Conservation (phyloP, 2,888 invertebrate genomes). For the Clitarchus hookeri region DNA sequence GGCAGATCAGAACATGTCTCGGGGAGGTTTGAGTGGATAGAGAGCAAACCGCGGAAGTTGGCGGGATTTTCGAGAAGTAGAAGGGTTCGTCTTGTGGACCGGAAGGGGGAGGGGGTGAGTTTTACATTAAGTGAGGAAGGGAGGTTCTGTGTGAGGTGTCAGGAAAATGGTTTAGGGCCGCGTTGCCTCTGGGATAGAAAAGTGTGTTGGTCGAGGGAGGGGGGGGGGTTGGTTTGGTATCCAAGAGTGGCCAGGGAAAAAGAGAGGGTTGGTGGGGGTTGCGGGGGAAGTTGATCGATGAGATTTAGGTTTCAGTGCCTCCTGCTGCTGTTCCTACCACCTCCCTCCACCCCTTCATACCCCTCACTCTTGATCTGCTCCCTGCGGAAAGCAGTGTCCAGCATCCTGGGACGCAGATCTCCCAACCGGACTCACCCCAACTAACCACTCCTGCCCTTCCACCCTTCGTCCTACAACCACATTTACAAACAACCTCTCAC, state of each 20-base stretch:
- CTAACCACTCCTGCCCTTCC: neutral
- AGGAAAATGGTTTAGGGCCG: neutral
- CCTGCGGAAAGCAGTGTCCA: neutral
- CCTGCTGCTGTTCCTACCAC: neutral
- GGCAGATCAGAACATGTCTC: neutral
- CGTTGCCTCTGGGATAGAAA: neutral
- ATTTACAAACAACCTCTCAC: neutral
- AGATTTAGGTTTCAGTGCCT: slow-evolving; percentile 23
- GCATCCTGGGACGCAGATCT: neutral
- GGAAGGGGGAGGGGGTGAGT: neutral
- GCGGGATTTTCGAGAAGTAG: neutral
- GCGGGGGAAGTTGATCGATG: slow-evolving; percentile 6
- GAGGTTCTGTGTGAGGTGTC: slow-evolving; percentile 16
- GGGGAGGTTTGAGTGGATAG: neutral
- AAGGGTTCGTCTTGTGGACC: neutral
- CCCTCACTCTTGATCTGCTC: too few species aligned
- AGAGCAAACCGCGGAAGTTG: neutral
- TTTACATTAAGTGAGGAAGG: neutral
- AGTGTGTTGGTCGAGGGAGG: neutral
- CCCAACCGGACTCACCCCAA: too few species aligned
- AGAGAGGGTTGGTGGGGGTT: neutral
- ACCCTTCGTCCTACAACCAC: neutral
- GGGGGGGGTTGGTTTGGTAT: too few species aligned
- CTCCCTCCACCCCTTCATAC: neutral
- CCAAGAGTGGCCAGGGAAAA: too few species aligned